phyloP scores from a whole-genome alignment of 2,888 invertebrate genomes.

The Harpalus rufipes region DNA sequence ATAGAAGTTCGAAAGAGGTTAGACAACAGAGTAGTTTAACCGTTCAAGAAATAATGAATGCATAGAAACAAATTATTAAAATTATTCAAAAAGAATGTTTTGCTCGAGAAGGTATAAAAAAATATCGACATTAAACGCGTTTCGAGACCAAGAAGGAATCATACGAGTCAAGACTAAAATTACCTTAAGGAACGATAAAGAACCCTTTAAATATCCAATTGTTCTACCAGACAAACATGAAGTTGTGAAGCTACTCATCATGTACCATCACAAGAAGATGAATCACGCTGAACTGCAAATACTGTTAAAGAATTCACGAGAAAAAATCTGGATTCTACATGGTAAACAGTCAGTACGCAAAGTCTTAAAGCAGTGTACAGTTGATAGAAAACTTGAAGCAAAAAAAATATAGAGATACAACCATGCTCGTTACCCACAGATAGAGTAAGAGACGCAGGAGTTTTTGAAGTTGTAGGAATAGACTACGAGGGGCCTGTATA shows the following conservation, averaged over 20 bases:
- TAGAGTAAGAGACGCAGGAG: constrained; percentile 64
- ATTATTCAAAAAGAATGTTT: constrained; percentile 63
- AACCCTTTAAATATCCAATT: constrained; percentile 68
- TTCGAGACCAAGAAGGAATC: too few relatives aligned
- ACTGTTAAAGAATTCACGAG: constrained; percentile 59
- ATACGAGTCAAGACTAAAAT: too few relatives aligned
- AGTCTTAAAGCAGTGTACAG: constrained; percentile 67
- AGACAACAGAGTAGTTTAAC: background rate
- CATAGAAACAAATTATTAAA: constrained; percentile 33
- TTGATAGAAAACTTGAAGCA: constrained; percentile 66
- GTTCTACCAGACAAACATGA: constrained; percentile 68
- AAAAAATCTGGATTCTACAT: constrained; percentile 67
- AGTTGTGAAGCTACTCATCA: too few relatives aligned
- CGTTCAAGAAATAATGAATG: constrained; percentile 23
- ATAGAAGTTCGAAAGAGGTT: constrained; percentile 6
- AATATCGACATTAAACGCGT: background rate
- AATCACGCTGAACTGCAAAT: constrained; percentile 67
- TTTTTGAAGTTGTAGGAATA: constrained; percentile 72
- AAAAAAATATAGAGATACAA: background rate
- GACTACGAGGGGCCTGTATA: constrained; percentile 73
- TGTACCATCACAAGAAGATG: too few relatives aligned
- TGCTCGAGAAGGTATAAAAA: constrained; percentile 51
- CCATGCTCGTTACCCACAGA: background rate
- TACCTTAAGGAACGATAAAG: too few relatives aligned
- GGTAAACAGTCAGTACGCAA: constrained; percentile 68